Conservation (phyloP, 1,140 invertebrate genomes). For the Brachionus manjavacas region DNA sequence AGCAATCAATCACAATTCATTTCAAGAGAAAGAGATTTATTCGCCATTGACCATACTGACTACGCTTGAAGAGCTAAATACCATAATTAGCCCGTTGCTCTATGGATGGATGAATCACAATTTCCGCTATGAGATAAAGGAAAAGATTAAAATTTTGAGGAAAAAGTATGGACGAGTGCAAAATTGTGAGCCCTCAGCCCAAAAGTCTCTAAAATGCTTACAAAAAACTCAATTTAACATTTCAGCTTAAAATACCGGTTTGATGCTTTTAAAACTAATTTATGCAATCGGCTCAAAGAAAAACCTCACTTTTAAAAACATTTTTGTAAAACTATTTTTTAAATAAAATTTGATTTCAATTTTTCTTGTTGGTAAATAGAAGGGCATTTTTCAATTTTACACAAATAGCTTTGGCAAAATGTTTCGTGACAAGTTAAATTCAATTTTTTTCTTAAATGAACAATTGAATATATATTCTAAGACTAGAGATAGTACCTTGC, state of each 20-base stretch:
- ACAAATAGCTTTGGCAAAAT: too few species aligned
- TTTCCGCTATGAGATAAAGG: conserved; percentile 43
- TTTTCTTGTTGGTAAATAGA: neutral
- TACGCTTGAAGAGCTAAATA: conserved; percentile 10
- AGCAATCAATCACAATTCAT: conserved; percentile 57
- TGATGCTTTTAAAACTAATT: neutral
- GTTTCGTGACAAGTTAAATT: too few species aligned
- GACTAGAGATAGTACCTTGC: too few species aligned
- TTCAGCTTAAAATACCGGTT: neutral
- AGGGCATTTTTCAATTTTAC: too few species aligned
- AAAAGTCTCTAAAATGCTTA: neutral
- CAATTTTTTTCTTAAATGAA: too few species aligned
- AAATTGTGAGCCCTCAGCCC: neutral
- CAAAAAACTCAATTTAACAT: neutral
- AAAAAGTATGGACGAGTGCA: conserved; percentile 27
- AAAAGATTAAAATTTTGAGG: conserved; percentile 14
- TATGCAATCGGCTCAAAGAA: neutral
- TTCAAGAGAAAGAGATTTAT: conserved; percentile 31
- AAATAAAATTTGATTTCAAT: neutral
- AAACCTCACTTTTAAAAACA: neutral
- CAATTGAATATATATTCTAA: too few species aligned
- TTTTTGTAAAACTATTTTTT: neutral
- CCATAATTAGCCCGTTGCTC: conserved; percentile 45
- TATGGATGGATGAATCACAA: conserved; percentile 47
- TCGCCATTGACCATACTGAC: conserved; percentile 39